Conservation (phyloP, 2,888 invertebrate genomes). For the Megaustenia siamemsis region DNA sequence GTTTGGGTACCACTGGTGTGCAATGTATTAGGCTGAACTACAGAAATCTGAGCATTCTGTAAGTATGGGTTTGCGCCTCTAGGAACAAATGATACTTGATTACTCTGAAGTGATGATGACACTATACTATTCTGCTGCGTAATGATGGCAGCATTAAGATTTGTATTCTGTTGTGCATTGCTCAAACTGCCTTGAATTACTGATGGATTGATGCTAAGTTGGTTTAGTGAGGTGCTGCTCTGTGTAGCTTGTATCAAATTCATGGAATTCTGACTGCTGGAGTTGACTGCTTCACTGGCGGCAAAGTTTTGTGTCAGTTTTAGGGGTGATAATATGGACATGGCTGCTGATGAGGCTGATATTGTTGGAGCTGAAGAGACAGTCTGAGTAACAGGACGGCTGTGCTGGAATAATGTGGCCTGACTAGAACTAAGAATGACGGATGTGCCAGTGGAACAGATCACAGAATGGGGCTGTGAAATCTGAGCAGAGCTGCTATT, state of each 20-base stretch:
- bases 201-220: not conserved
- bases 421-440: slow-evolving; percentile 24
- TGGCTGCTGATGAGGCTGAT: not conserved
- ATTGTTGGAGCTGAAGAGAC: not conserved
- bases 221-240: too few species aligned
- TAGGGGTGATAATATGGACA: not conserved
- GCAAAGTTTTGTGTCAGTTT: not conserved
- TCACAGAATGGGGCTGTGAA: not conserved
- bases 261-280: slow-evolving; percentile 17
- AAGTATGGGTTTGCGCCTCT: not conserved
- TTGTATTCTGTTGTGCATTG: slow-evolving; percentile 14
- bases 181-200: slow-evolving; percentile 12
- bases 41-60: slow-evolving; percentile 8
- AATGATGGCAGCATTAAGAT: not conserved
- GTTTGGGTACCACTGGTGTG: not conserved
- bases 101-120: slow-evolving; percentile 1
- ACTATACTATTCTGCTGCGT: slow-evolving; percentile 1
- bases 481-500: not conserved
- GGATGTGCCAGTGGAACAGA: not conserved
- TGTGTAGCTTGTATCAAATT: not conserved
- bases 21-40: not conserved
- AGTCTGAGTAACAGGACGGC: slow-evolving; percentile 13
- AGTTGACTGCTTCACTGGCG: not conserved
- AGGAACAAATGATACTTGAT: not conserved
- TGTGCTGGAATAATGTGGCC: not conserved